Evolutionary conservation across 2,888 invertebrate species (phyloP), one percentile per base, ranked within the genome.

Genomic region (Gnatocerus cornutus): DNA sequence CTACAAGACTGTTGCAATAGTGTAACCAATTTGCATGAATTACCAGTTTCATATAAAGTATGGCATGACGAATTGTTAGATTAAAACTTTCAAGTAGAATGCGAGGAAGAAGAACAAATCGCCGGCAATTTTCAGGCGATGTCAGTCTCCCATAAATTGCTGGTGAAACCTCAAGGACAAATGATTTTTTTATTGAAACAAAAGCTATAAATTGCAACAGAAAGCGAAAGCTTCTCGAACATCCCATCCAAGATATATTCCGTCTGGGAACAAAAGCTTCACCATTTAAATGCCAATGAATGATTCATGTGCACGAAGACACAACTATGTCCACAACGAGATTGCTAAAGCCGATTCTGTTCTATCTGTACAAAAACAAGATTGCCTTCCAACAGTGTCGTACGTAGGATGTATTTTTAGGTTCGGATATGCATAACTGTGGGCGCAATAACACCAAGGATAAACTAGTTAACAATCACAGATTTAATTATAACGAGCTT

Each of bases 211-310:
- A 69, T 65, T 41, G 50, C 56, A 48, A 45, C 53, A 52, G 66
- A 71, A 71, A 71, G 67, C 71, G 68, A 71, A 71, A 71, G 71
- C 71, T 64, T 45, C 53, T 62, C 27, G 45, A 62, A 37, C 66
- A 66, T 66, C 50, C 48, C 56, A 21, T 55, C 62, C 45, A 69
- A 70, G 73, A 72, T 68, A 56, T 69, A 73, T 69, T 64, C 72
- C 68, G 69, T 63, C 46, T 50, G 29, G 21, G 69, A 73, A 74
- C 74, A 72, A 76, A 76, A 75, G 75, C 72, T 74, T 46, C 59
- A 68, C 72, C 58, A 76, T 76, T 76, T 73, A 74, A 74, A 77
- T 76, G 74, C 73, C 76, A 68, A 77, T 78, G 77, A 77, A 77
- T 78, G 76, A 78, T 77, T 77, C 77, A 77, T 77, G 73, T 61